Conservation (phyloP, 2,113 vertebrate species). For the Microtus pennsylvanicus region DNA sequence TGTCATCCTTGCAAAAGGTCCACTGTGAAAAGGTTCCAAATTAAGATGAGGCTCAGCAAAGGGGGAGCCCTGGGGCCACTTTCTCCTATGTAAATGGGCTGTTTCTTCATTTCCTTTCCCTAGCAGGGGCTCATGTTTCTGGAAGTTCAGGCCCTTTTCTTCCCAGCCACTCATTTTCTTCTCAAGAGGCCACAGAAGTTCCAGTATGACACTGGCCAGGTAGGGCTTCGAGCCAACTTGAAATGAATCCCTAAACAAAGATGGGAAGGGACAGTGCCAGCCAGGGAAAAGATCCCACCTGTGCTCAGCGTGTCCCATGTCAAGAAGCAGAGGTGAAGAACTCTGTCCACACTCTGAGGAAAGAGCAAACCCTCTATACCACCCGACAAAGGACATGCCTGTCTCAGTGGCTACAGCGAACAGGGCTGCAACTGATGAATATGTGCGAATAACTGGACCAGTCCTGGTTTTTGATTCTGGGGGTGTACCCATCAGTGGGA, state of each 20-base stretch:
- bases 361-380: background rate
- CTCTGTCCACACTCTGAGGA: background rate
- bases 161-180: constrained; percentile 21
- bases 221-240: background rate
- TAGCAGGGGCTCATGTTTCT: background rate
- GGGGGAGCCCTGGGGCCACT: background rate
- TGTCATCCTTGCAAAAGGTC: constrained; percentile 25
- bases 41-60: background rate
- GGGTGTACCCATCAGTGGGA: background rate
- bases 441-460: background rate
- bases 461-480: background rate
- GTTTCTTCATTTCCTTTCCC: background rate
- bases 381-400: background rate
- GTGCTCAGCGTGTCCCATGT: background rate
- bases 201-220: background rate
- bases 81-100: background rate
- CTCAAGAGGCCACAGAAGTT: background rate
- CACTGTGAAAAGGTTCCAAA: constrained; percentile 38
- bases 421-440: no score
- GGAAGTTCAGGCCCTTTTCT: background rate
- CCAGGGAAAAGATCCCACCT: background rate
- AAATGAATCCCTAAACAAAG: background rate
- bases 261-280: background rate
- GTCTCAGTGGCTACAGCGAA: background rate
- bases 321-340: background rate